A percentile compares a stretch with the other conserved stretches of the same genome.
Conservation (phyloP, 2,113 vertebrate genomes). For the Protomyctophum bolini region DNA sequence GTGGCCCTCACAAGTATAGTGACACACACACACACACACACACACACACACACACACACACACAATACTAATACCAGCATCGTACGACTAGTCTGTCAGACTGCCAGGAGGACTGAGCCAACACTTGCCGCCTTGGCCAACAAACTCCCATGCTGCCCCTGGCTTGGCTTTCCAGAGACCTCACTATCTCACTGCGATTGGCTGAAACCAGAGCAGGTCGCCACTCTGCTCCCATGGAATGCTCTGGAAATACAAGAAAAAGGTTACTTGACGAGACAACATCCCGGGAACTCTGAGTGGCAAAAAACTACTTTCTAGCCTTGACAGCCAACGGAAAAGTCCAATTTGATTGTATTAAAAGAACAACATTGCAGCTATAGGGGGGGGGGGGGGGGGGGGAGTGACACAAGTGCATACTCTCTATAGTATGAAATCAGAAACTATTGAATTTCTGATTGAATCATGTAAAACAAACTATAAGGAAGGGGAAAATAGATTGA, state of each 20-base stretch:
- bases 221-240: constrained; percentile 49
- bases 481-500: not conserved
- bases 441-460: not conserved
- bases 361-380: no score
- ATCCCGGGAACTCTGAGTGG: not conserved
- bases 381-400: no score
- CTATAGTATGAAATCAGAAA: no score
- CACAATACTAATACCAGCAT: constrained; percentile 20
- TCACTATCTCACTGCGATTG: constrained; percentile 74
- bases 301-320: no score
- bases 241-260: constrained; percentile 56
- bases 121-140: constrained; percentile 61
- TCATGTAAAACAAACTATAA: not conserved
- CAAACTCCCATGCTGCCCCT: constrained; percentile 62
- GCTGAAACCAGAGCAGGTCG: constrained; percentile 69
- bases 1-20: no score
- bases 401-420: no score
- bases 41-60: constrained; percentile 1
- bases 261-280: constrained; percentile 9
- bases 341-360: no score
- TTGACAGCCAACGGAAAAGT: no score
- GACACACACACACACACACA: no score
- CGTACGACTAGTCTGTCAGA: constrained; percentile 53
- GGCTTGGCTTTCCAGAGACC: constrained; percentile 70
- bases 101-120: constrained; percentile 70